Evolutionary conservation across 2,888 invertebrate species (phyloP).

Genomic region (Yponomeuta evonymella): DNA sequence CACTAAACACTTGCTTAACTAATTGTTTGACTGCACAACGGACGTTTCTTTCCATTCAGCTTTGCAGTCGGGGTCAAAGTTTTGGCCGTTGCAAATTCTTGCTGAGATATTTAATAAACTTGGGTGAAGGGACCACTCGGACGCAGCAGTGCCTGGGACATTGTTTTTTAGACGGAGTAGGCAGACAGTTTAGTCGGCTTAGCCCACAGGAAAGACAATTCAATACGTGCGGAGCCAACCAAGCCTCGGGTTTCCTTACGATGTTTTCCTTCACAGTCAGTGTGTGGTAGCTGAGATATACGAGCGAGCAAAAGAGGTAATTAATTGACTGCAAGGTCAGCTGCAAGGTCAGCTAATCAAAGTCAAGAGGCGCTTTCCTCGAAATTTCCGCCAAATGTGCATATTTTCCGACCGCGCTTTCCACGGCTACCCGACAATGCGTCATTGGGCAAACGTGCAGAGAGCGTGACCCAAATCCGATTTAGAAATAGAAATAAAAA

Average conservation of each 20-base stretch:
- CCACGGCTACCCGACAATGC: conserved; percentile 17
- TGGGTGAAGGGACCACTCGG: no score
- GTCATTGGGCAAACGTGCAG: not conserved
- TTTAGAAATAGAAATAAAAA: conserved; percentile 7
- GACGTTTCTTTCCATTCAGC: not conserved
- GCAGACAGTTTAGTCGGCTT: no score
- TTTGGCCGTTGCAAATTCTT: not conserved
- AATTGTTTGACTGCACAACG: not conserved
- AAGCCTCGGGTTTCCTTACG: no score
- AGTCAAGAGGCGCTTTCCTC: not conserved
- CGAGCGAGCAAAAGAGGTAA: not conserved
- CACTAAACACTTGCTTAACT: not conserved
- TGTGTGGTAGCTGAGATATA: not conserved
- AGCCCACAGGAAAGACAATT: no score
- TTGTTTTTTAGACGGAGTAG: no score
- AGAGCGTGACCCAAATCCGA: conserved; percentile 10
- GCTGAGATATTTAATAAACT: not conserved
- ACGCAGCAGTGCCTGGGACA: no score
- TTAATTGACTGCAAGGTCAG: not conserved
- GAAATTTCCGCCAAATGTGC: not conserved
- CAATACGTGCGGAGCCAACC: no score
- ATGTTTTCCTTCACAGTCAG: no score
- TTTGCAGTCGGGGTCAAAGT: not conserved
- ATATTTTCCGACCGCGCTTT: not conserved
- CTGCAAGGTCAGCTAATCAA: not conserved